These are phyloP conservation scores for Papilio gigon DNA, from an alignment of 2,888 invertebrate genomes.

Conservation along the genomic window DNA sequence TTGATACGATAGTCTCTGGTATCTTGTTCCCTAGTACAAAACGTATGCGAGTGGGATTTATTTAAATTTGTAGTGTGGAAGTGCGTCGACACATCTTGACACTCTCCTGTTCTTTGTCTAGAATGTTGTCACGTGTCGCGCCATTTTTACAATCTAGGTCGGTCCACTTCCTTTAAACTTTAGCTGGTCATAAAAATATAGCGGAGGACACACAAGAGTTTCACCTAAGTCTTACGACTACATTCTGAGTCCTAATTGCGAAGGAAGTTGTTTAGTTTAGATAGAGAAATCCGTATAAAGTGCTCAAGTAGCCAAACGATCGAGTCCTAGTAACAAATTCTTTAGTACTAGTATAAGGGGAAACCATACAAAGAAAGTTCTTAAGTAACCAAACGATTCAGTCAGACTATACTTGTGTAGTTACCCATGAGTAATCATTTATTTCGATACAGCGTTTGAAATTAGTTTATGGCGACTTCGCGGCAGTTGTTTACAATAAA, in stretches of 20 bases:
- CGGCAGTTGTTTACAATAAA: neutral
- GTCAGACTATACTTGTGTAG: neutral
- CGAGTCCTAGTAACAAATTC: neutral
- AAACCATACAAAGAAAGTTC: no score
- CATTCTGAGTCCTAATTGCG: no score
- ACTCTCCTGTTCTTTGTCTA: constrained; percentile 25
- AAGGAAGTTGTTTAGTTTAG: no score
- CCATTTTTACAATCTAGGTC: constrained; percentile 38
- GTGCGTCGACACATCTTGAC: constrained; percentile 37
- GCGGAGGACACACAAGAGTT: no score
- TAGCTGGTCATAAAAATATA: neutral
- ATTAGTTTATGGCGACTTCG: neutral
- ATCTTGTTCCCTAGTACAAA: neutral
- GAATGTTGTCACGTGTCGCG: constrained; percentile 22
- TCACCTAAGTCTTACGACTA: constrained; percentile 1
- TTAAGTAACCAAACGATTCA: no score
- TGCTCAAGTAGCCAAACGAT: no score
- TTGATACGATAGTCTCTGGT: no score
- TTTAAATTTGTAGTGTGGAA: constrained; percentile 10
- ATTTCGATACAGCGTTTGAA: neutral
- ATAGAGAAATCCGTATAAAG: no score
- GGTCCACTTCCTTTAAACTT: constrained; percentile 16
- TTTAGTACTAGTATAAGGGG: no score
- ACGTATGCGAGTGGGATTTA: neutral
- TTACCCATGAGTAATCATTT: neutral